Percentiles rank a stretch among this genome's conserved stretches.
These are phyloP conservation scores for Troilus luridus DNA, from an alignment of 2,888 invertebrate genomes.

Conservation along the genomic window DNA sequence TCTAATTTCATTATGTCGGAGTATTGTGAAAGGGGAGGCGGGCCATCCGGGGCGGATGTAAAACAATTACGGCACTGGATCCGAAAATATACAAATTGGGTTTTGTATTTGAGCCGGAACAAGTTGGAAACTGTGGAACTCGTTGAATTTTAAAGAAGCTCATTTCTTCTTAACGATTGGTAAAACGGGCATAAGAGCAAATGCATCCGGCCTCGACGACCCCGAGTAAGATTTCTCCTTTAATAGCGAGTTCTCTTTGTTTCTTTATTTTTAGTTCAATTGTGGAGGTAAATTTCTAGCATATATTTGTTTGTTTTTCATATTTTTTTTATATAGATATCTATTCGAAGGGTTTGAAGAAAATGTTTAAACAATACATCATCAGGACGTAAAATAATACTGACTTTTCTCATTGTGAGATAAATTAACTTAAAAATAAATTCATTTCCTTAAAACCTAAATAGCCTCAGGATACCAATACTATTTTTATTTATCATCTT, in stretches of 20 bases:
- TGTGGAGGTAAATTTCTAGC: background rate
- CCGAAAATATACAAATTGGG: slow-evolving; percentile 56
- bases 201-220: background rate
- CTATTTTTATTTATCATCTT: no score
- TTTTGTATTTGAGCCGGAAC: background rate
- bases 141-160: slow-evolving; percentile 31
- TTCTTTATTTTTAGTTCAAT: background rate
- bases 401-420: no score
- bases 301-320: background rate
- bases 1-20: slow-evolving; percentile 40
- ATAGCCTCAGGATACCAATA: no score
- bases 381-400: no score
- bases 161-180: slow-evolving; percentile 8
- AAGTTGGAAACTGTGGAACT: background rate
- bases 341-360: no score
- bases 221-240: background rate
- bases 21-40: slow-evolving; percentile 13
- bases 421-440: no score
- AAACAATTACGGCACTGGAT: slow-evolving; percentile 46
- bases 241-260: background rate
- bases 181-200: background rate
- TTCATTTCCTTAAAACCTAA: no score
- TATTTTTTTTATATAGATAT: background rate
- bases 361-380: no score
- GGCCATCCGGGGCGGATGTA: slow-evolving; percentile 20